These are phyloP conservation scores for Caenorhabditis tropicalis DNA, from an alignment of 1,140 invertebrate species.

Conservation along the genomic window DNA sequence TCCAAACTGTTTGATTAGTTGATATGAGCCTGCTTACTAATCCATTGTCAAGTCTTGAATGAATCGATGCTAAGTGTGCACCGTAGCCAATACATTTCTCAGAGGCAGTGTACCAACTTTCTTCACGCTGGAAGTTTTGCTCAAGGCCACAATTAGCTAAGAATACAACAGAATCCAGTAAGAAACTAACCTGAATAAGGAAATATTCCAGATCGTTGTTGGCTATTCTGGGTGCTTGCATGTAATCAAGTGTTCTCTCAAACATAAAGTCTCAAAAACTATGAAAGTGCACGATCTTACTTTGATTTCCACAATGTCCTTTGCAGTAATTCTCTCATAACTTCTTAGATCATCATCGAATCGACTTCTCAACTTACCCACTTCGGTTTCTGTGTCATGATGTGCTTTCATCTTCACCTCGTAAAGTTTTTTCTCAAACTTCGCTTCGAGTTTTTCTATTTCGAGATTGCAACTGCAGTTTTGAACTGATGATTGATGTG, in stretches of 20 bases:
- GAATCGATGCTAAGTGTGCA: constrained; percentile 29
- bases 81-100: constrained; percentile 46
- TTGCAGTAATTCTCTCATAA: constrained; percentile 1
- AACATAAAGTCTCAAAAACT: neutral
- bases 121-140: neutral
- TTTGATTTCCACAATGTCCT: constrained; percentile 18
- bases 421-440: constrained; percentile 26
- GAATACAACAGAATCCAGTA: neutral
- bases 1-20: constrained; percentile 26
- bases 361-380: neutral
- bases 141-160: neutral
- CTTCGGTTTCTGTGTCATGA: neutral
- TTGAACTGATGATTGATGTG: neutral
- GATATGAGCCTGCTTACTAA: neutral
- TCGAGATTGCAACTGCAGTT: neutral
- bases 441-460: neutral
- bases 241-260: constrained; percentile 14
- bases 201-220: constrained; percentile 15
- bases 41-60: neutral
- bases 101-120: constrained; percentile 41
- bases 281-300: neutral
- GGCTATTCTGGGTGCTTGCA: neutral
- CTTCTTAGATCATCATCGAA: neutral
- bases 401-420: neutral
- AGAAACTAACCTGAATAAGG: neutral